phyloP scores from a whole-genome alignment of 2,888 invertebrate genomes.

The Lycaena phlaeas region DNA sequence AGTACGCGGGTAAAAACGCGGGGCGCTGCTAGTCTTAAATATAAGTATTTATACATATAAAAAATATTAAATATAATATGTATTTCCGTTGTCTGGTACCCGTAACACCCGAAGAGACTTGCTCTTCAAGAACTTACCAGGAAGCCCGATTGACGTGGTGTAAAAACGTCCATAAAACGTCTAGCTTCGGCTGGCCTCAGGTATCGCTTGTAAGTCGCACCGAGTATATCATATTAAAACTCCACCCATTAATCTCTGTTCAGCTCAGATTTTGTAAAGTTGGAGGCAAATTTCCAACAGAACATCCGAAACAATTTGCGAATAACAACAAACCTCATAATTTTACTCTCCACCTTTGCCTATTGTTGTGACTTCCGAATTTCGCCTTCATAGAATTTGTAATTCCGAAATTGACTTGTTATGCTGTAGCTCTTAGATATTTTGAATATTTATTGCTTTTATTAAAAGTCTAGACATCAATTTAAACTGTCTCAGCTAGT shows the following conservation, averaged over 20 bases:
- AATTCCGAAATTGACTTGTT: constrained; percentile 19
- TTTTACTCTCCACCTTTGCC: constrained; percentile 42
- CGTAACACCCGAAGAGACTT: too few relatives aligned
- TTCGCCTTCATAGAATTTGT: constrained; percentile 2
- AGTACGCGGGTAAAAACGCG: too few relatives aligned
- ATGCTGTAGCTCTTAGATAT: constrained; percentile 16
- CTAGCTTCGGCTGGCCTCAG: too few relatives aligned
- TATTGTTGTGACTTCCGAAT: constrained; percentile 28
- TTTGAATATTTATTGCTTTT: constrained; percentile 12
- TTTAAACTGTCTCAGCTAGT: constrained; percentile 10
- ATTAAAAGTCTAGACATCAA: constrained; percentile 14
- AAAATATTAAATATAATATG: too few relatives aligned
- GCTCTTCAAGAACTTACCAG: too few relatives aligned
- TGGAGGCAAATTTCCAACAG: constrained; percentile 38
- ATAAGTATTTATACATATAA: too few relatives aligned
- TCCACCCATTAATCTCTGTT: constrained; percentile 57
- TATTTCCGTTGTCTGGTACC: too few relatives aligned
- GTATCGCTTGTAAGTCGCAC: too few relatives aligned
- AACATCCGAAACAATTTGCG: constrained; percentile 59
- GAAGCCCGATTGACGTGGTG: too few relatives aligned
- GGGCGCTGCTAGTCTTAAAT: too few relatives aligned
- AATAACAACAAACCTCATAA: constrained; percentile 61
- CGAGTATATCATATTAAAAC: constrained; percentile 29
- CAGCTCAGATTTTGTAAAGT: constrained; percentile 51
- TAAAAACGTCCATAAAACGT: too few relatives aligned